These are phyloP conservation scores for Ariolimax columbianus DNA, from an alignment of 2,888 invertebrate species.

Conservation along the genomic window DNA sequence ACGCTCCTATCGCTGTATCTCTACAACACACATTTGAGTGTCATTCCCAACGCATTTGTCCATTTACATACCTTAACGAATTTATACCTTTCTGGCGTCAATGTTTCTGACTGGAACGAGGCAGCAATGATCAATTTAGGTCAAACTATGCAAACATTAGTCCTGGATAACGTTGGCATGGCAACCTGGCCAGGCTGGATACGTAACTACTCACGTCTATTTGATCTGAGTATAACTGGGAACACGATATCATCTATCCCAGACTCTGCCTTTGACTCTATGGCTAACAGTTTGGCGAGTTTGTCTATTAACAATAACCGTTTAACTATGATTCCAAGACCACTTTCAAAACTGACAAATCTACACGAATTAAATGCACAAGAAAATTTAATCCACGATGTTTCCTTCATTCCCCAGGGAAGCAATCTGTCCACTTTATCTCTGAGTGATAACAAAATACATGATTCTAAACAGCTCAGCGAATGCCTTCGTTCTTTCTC, in stretches of 20 bases:
- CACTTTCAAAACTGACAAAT: background rate
- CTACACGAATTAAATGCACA: background rate
- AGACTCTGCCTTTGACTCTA: background rate
- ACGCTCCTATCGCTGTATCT: background rate
- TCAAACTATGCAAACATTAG: background rate
- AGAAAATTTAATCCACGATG: background rate
- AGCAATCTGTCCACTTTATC: background rate
- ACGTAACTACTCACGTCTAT: background rate
- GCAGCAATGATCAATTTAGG: background rate
- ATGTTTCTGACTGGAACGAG: conserved; percentile 6
- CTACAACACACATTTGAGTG: background rate
- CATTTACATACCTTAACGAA: background rate
- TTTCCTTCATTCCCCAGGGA: background rate
- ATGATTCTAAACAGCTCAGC: background rate
- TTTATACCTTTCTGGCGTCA: background rate
- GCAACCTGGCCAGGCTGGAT: conserved; percentile 12
- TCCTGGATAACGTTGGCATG: background rate
- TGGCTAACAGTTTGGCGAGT: background rate
- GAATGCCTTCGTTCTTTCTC: background rate
- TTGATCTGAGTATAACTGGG: background rate
- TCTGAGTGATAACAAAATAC: background rate
- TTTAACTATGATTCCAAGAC: background rate
- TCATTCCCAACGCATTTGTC: background rate
- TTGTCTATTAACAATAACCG: background rate
- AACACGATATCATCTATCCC: background rate